Percentiles rank a stretch among this genome's conserved stretches.
Conservation (phyloP, 2,888 invertebrate species). For the Fragum whitleyi region DNA sequence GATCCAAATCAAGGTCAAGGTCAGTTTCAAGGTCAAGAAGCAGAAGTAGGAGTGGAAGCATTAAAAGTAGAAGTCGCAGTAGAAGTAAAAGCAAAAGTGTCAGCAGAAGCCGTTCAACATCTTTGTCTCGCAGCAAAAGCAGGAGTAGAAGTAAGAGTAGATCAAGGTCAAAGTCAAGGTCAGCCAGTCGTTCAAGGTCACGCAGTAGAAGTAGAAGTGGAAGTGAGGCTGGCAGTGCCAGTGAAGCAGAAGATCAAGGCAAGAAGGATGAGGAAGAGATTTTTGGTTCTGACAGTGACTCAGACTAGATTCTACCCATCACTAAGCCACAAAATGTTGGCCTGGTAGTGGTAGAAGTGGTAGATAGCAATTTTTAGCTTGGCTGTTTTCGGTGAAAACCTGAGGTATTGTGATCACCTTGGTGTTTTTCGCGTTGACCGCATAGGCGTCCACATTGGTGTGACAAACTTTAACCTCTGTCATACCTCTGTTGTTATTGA, state of each 20-base stretch:
- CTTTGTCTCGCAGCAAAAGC: conserved; percentile 44
- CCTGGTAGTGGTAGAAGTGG: too few relatives aligned
- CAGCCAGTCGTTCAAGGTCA: conserved; percentile 64
- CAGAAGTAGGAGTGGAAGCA: conserved; percentile 42
- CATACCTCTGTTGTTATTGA: too few relatives aligned
- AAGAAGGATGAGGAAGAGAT: conserved; percentile 83
- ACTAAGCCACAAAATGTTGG: too few relatives aligned
- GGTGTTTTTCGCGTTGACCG: too few relatives aligned
- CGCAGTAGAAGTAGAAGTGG: conserved; percentile 68
- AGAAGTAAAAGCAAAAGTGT: conserved; percentile 62
- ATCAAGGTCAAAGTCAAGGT: conserved; percentile 61
- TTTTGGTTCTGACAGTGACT: conserved; percentile 80
- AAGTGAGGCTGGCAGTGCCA: conserved; percentile 72
- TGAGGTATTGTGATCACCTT: too few relatives aligned
- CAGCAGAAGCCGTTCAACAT: conserved; percentile 37
- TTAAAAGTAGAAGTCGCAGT: conserved; percentile 45
- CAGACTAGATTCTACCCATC: conserved; percentile 38
- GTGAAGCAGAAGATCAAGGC: conserved; percentile 76
- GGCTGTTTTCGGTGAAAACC: too few relatives aligned
- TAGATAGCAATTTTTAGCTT: too few relatives aligned
- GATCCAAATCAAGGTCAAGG: conserved; percentile 27
- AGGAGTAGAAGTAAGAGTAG: conserved; percentile 57
- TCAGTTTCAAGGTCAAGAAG: conserved; percentile 55
- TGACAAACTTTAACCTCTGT: too few relatives aligned
- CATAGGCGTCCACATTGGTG: too few relatives aligned